Conservation (phyloP, 2,797 vertebrate species). For the Chaunax sp. region DNA sequence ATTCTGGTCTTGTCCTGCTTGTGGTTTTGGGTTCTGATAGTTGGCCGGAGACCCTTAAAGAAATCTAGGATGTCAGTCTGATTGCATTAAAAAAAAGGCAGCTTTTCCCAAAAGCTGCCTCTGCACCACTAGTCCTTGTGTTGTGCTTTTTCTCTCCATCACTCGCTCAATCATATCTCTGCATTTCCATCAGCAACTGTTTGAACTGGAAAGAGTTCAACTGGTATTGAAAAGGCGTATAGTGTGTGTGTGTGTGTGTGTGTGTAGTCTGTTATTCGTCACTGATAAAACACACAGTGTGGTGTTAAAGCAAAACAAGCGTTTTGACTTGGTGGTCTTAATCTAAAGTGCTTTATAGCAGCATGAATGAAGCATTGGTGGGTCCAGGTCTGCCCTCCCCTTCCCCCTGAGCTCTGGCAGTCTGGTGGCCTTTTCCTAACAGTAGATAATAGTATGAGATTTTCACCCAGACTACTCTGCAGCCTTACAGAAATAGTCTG, state of each 20-base stretch:
- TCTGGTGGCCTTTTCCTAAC: not conserved
- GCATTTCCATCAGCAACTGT: slow-evolving; percentile 21
- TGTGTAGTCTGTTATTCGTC: slow-evolving; percentile 38
- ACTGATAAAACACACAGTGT: slow-evolving; percentile 36
- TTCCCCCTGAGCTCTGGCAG: not conserved
- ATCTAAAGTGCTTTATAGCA: slow-evolving; percentile 33
- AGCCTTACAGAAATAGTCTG: slow-evolving; percentile 1
- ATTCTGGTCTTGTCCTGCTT: slow-evolving; percentile 3
- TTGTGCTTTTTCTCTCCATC: slow-evolving; percentile 6
- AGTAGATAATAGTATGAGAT: slow-evolving; percentile 4
- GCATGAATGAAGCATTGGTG: slow-evolving; percentile 26
- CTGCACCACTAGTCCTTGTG: slow-evolving; percentile 1
- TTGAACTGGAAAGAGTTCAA: slow-evolving; percentile 26
- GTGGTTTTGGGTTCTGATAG: slow-evolving; percentile 26
- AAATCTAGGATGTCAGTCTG: slow-evolving; percentile 17
- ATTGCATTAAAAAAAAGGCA: slow-evolving; percentile 21
- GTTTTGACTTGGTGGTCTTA: slow-evolving; percentile 42
- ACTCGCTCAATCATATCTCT: slow-evolving; percentile 27
- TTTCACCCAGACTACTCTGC: not conserved
- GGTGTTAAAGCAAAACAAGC: slow-evolving; percentile 31
- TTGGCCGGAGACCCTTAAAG: slow-evolving; percentile 22
- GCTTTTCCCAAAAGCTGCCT: slow-evolving; percentile 19
- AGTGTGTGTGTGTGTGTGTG: not conserved
- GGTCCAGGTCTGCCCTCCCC: not conserved
- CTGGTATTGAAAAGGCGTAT: no score